Evolutionary conservation across 2,888 invertebrate genomes (phyloP).

Genomic region (Syrista parreyssii): DNA sequence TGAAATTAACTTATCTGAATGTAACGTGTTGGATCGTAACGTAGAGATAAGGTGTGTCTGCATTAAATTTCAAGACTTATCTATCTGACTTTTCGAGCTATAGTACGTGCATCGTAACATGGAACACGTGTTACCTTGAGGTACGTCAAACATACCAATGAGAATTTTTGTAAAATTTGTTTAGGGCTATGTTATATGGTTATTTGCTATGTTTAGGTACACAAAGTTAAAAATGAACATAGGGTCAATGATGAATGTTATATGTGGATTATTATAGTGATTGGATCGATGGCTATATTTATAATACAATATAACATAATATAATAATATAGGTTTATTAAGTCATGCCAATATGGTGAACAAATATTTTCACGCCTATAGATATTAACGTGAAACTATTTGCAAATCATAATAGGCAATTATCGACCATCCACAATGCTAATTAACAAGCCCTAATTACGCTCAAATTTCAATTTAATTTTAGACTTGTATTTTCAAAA

Average conservation of each 20-base stretch:
- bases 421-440: background rate
- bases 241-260: background rate
- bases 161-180: background rate
- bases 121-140: background rate
- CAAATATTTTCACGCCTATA: background rate
- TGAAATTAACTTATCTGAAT: background rate
- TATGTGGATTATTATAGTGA: background rate
- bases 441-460: background rate
- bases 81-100: background rate
- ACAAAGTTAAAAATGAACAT: background rate
- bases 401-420: background rate
- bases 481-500: background rate
- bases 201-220: background rate
- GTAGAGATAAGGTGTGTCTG: background rate
- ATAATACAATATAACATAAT: too few relatives aligned
- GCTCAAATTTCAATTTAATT: background rate
- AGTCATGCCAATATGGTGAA: background rate
- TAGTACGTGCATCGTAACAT: background rate
- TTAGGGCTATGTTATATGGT: background rate
- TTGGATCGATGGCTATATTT: background rate
- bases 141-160: background rate
- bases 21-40: background rate
- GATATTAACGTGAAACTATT: background rate
- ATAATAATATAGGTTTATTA: background rate
- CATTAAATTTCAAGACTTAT: background rate